These are phyloP conservation scores for Caenorhabditis doughertyi DNA, from an alignment of 2,888 invertebrate genomes.

Conservation along the genomic window DNA sequence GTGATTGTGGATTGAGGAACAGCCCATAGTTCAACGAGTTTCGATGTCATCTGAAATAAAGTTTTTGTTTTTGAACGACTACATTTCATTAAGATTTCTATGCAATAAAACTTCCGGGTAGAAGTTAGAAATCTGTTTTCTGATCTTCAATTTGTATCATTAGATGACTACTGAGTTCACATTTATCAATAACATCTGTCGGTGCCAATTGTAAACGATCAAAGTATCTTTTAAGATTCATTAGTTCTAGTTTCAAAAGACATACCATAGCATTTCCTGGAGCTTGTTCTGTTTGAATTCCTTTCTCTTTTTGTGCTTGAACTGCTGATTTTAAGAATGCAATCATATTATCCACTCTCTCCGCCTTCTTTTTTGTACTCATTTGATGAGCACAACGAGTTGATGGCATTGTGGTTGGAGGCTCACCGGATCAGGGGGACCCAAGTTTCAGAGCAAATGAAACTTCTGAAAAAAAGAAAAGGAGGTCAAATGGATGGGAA, in stretches of 20 bases:
- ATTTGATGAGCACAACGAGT: conserved; percentile 77
- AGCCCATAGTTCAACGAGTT: conserved; percentile 76
- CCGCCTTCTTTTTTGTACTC: conserved; percentile 75
- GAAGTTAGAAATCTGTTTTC: background rate
- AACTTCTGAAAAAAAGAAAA: conserved; percentile 14
- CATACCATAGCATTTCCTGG: conserved; percentile 54
- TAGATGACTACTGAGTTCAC: conserved; percentile 13
- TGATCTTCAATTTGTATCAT: conserved; percentile 14
- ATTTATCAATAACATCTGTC: conserved; percentile 18
- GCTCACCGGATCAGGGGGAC: conserved; percentile 21
- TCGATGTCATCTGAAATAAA: conserved; percentile 75
- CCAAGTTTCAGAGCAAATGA: conserved; percentile 39
- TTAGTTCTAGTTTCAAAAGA: background rate
- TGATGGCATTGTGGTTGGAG: conserved; percentile 72
- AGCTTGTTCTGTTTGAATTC: conserved; percentile 25
- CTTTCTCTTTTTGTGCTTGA: conserved; percentile 39
- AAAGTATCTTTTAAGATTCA: background rate
- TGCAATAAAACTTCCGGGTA: background rate
- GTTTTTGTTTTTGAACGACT: too few species aligned
- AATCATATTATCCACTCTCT: conserved; percentile 76
- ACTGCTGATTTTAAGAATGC: conserved; percentile 76
- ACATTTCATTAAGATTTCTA: too few species aligned
- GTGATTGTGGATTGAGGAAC: conserved; percentile 77
- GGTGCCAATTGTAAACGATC: conserved; percentile 13
- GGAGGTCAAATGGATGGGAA: conserved; percentile 26